Evolutionary conservation across 2,113 vertebrate species (phyloP), one percentile per base, ranked within the genome.

Genomic region (Petroica traversi): DNA sequence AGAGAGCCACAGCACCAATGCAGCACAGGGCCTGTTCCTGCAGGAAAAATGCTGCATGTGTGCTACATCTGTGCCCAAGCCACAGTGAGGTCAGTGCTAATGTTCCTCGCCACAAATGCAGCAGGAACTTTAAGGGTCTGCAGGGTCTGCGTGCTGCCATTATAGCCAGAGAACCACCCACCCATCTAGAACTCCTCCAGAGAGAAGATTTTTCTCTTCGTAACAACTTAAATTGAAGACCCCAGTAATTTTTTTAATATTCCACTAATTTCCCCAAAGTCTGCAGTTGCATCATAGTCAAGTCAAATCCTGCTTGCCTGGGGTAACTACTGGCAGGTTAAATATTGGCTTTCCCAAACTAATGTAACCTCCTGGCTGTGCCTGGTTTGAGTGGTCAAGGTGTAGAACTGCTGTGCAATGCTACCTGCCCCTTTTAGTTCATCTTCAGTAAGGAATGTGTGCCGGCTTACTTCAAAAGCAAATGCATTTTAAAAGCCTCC

Each of bases 341-440:
- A 89, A 64, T 14, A 45, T 3, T 23, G 33, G 23, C 8, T 92
- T 83, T 89, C 40, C 36, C 20, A 16, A 28, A 54, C 58, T 7
- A n/a, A 1, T 43, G 24, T 52, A 36, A 77, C 46, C 14, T 76
- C 4, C 5, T 16, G 26, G 38, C 16, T 0, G 1, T 28, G 17
- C 66, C 45, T 54, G n/a, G 11, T 86, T 41, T 49, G 73, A 84
- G 46, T 29, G 34, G 14, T 63, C 59, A 51, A 10, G 11, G 26
- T 16, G 2, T 8, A 17, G 4, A 61, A 26, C 24, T 40, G 46
- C 18, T 88, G 13, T 49, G 40, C 59, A 45, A 7, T 6, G 36
- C 55, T 19, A 54, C 23, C 51, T 81, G 20, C 43, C 72, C 54
- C 77, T 4, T 5, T 8, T 20, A 45, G 59, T 77, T 81, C 16